phyloP scores from a whole-genome alignment of 2,113 vertebrate genomes.

The Semicossyphus pulcher region DNA sequence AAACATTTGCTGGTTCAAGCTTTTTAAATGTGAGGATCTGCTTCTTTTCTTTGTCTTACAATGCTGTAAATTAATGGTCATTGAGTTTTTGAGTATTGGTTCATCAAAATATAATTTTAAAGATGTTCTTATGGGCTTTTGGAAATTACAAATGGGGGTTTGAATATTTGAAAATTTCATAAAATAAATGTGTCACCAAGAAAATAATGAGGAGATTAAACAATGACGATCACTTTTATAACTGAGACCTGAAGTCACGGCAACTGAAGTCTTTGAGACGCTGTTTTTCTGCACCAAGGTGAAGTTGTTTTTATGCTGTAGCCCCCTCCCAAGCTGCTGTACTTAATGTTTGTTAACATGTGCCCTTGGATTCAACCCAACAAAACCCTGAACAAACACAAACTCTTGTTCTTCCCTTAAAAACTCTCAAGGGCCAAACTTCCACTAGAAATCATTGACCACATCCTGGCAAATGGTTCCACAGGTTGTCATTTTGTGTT shows the following conservation, averaged over 20 bases:
- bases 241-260: background rate
- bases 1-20: too few species aligned
- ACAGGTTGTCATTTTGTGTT: slow-evolving; percentile 25
- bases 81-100: too few species aligned
- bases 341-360: slow-evolving; percentile 1
- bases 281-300: background rate
- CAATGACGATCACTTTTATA: too few species aligned
- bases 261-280: background rate
- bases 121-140: too few species aligned
- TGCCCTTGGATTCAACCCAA: slow-evolving; percentile 3
- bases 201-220: too few species aligned
- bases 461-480: slow-evolving; percentile 55
- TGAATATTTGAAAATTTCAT: too few species aligned
- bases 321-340: background rate
- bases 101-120: too few species aligned
- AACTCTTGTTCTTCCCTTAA: slow-evolving; percentile 17
- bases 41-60: too few species aligned
- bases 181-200: too few species aligned
- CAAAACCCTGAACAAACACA: slow-evolving; percentile 40
- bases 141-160: too few species aligned
- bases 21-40: too few species aligned
- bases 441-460: slow-evolving; percentile 58
- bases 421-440: slow-evolving; percentile 26
- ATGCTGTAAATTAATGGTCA: too few species aligned
- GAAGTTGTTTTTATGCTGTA: background rate